Evolutionary conservation across 2,888 invertebrate genomes (phyloP).

Genomic region (Apamea crenata): DNA sequence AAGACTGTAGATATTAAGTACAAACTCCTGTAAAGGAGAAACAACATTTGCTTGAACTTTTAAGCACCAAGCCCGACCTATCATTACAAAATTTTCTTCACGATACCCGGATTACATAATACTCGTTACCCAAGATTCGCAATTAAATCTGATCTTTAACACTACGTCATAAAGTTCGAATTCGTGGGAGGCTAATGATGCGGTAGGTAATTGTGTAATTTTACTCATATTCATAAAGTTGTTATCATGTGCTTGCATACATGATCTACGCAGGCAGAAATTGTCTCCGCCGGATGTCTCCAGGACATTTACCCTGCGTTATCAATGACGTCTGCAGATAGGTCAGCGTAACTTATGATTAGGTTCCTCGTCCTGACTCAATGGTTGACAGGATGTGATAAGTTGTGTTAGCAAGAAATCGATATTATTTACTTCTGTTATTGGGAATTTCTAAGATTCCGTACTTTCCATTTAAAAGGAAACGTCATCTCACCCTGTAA

Average conservation of each 20-base stretch:
- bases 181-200: conserved; percentile 1
- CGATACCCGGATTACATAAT: conserved; percentile 26
- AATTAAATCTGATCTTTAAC: conserved; percentile 41
- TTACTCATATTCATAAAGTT: conserved; percentile 35
- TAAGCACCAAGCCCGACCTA: conserved; percentile 12
- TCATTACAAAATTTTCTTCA: conserved; percentile 31
- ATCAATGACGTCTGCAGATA: conserved; percentile 77
- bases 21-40: conserved; percentile 4
- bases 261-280: conserved; percentile 34
- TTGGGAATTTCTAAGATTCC: conserved; percentile 10
- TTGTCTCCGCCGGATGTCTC: conserved; percentile 72
- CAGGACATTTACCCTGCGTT: conserved; percentile 81
- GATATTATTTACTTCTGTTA: conserved; percentile 28
- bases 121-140: conserved; percentile 20
- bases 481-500: not conserved
- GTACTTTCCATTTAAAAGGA: not conserved
- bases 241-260: conserved; percentile 44
- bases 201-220: conserved; percentile 44
- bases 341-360: conserved; percentile 74
- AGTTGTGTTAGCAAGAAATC: conserved; percentile 56
- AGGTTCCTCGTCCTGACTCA: conserved; percentile 71
- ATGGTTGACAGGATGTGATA: conserved; percentile 74
- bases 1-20: not conserved
- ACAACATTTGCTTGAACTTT: conserved; percentile 33
- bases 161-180: conserved; percentile 26